A percentile compares a stretch with the other conserved stretches of the same genome.
These are phyloP conservation scores for Morus bassanus DNA, from an alignment of 2,797 vertebrate genomes.

Conservation along the genomic window DNA sequence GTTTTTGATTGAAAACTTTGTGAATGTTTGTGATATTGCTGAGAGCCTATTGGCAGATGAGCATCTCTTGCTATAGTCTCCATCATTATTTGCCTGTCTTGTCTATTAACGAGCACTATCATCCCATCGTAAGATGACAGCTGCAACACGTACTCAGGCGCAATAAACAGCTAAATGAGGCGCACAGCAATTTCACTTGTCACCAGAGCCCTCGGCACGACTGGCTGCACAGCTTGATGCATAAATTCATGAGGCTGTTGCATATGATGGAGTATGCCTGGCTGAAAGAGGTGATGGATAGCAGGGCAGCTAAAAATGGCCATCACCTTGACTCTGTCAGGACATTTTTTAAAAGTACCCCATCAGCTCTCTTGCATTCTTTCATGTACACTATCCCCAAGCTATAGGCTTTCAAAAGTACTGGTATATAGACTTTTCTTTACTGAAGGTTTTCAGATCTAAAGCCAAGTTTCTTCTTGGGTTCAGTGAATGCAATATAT, in stretches of 20 bases:
- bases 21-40: slow-evolving; percentile 81
- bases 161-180: slow-evolving; percentile 88
- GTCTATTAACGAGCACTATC: slow-evolving; percentile 86
- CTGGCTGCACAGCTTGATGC: slow-evolving; percentile 86
- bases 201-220: slow-evolving; percentile 84
- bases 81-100: slow-evolving; percentile 86
- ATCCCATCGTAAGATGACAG: slow-evolving; percentile 84
- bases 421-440: slow-evolving; percentile 63
- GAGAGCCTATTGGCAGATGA: slow-evolving; percentile 83
- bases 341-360: slow-evolving; percentile 85
- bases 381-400: slow-evolving; percentile 72
- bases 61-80: slow-evolving; percentile 83
- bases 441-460: slow-evolving; percentile 19
- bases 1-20: slow-evolving; percentile 83
- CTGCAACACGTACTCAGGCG: slow-evolving; percentile 86
- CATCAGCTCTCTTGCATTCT: slow-evolving; percentile 80
- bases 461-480: slow-evolving; percentile 54
- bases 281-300: slow-evolving; percentile 86
- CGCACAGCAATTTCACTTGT: slow-evolving; percentile 87
- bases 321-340: slow-evolving; percentile 88
- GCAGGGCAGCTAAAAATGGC: slow-evolving; percentile 85
- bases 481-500: slow-evolving; percentile 3
- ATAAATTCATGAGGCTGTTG: slow-evolving; percentile 88
- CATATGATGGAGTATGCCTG: slow-evolving; percentile 86
- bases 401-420: slow-evolving; percentile 57